Base-by-base conservation (phyloP, 92 coral and sea anemone genomes). In the Zoanthus sociatus region DNA sequence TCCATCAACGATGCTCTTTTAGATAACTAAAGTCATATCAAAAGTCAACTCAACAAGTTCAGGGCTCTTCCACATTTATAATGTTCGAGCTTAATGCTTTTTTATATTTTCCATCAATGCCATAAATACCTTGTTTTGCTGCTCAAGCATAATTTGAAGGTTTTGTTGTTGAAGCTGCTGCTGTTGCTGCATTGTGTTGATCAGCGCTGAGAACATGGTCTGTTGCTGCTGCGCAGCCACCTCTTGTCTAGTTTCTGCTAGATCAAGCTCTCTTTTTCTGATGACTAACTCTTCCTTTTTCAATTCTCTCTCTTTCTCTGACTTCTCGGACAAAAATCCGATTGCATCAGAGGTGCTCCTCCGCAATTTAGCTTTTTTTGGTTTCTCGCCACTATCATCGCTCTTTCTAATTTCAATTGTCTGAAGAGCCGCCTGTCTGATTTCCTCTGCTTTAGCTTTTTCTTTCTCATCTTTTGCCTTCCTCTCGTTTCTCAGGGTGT, bases 181-280 rank as follows among this genome's bases (percentile, higher is more conserved):
- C 90, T 87, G 69, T 68, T 78, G 90, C 78, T 87, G 90, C 90
- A 78, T 78, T 69, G 20, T 20, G 68, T 77, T 87, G 51, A 87
- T 86, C 83, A 86, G 76, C 83, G 83, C 83, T 86, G 83, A 75
- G 89, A 86, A 78, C 86, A 78, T 87, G 86, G 84, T 87, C 77
- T 87, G 78, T 70, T 87, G 90, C 85, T 78, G 90, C 85, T 87
- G 77, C 37, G 84, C 53, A 87, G 78, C 78, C 85, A 67, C 76
- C 26, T 87, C 71, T 77, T 67, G 90, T 87, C 78, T 77, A 50
- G 77, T 32, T 87, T 87, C 90, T 70, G 86, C 86, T 37, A 87
- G 90, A 77, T 87, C 90, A 78, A 87, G 86, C 78, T 87, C 86
- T 78, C 78, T 78, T 53, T 87, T 87, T 87, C 20, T 87, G 76